Conservation (phyloP, 2,888 invertebrate genomes). For the Diaphora mendica region DNA sequence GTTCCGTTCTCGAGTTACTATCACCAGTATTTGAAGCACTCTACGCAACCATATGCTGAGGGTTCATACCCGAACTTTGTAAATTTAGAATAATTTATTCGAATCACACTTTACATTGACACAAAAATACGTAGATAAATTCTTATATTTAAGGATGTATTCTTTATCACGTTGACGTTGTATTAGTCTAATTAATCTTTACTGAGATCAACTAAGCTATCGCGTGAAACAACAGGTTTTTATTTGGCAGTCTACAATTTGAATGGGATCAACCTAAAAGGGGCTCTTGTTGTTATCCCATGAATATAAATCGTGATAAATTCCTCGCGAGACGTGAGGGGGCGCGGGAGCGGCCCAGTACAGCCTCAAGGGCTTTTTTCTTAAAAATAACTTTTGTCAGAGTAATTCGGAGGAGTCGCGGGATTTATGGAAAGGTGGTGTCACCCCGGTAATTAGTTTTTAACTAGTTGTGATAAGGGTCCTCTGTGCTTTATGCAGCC, state of each 20-base stretch:
- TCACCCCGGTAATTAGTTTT: conserved; percentile 87
- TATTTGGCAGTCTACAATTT: conserved; percentile 77
- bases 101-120: conserved; percentile 38
- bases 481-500: conserved; percentile 76
- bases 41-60: conserved; percentile 74
- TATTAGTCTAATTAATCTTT: conserved; percentile 33
- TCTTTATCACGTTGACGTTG: conserved; percentile 28
- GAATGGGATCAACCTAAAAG: conserved; percentile 81
- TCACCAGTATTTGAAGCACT: conserved; percentile 72
- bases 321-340: conserved; percentile 73
- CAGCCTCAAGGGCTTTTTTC: conserved; percentile 85
- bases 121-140: conserved; percentile 36
- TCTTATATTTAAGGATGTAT: conserved; percentile 12
- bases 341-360: conserved; percentile 60
- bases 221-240: conserved; percentile 64
- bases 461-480: conserved; percentile 87
- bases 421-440: conserved; percentile 86
- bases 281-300: conserved; percentile 85
- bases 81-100: conserved; percentile 64
- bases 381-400: conserved; percentile 87
- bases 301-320: conserved; percentile 89
- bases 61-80: conserved; percentile 58
- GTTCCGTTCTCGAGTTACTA: conserved; percentile 80
- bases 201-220: conserved; percentile 36
- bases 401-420: conserved; percentile 82